Evolutionary conservation across 2,113 vertebrate species (phyloP).

Genomic region (Peromyscus maniculatus): DNA sequence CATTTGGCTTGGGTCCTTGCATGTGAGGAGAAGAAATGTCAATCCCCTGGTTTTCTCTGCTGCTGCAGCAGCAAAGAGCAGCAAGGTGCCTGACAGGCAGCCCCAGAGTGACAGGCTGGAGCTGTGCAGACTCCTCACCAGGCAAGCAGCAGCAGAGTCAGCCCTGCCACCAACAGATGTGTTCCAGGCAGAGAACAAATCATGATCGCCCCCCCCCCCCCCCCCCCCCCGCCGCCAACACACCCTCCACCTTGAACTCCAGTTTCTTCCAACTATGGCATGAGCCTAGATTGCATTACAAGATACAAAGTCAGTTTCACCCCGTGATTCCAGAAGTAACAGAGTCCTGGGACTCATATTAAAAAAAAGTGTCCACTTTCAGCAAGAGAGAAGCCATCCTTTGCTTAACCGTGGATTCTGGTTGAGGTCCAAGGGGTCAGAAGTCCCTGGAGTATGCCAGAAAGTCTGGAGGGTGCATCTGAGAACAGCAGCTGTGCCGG

Average conservation of each 20-base stretch:
- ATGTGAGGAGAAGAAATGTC: neutral
- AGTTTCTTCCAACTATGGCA: neutral
- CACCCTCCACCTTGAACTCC: neutral
- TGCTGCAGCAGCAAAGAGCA: neutral
- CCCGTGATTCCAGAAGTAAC: neutral
- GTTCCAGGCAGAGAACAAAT: neutral
- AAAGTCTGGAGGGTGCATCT: neutral
- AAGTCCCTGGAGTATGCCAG: neutral
- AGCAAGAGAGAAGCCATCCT: neutral
- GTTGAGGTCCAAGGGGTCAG: neutral
- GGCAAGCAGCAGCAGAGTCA: neutral
- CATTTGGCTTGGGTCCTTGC: neutral
- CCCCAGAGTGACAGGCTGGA: neutral
- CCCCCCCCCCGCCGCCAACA: too few relatives aligned
- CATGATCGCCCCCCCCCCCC: neutral
- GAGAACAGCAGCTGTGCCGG: neutral
- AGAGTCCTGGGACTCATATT: neutral
- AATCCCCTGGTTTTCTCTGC: neutral
- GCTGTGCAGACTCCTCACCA: neutral
- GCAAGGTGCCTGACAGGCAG: neutral
- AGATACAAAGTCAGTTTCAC: neutral
- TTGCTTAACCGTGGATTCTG: neutral
- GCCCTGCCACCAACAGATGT: neutral
- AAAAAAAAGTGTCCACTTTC: neutral
- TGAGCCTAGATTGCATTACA: neutral